Evolutionary conservation across 2,888 invertebrate species (phyloP), one percentile per base, ranked within the genome.

Genomic region (Acleris laterana): DNA sequence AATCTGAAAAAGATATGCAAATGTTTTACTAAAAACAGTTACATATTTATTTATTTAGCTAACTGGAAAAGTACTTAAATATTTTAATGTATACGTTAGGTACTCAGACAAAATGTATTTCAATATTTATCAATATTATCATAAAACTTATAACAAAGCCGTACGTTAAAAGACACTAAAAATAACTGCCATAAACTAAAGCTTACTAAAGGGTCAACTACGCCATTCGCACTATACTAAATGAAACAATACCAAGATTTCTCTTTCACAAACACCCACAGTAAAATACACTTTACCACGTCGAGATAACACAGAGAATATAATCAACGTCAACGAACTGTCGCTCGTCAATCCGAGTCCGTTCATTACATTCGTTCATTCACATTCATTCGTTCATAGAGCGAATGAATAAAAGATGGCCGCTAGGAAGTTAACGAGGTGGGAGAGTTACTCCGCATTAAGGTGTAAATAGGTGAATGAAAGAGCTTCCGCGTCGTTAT

Each of bases 341-440:
- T 68, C 63, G 68, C 53, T 62, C 67, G 69, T 65, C 71, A 71
- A 71, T 71, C 71, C 56, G 62, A 69, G 65, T 68, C 67, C 64
- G 61, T 68, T 69, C 70, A 66, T 69, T 69, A 63, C 80, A 74
- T 72, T 74, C 77, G 70, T 71, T 81, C 81, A 74, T 71, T 74
- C 75, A 70, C 73, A 74, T 73, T 76, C 80, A 80, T 81, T 81
- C 81, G 79, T 79, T 83, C 83, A 82, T 80, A 77, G 80, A 79
- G 76, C 77, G 78, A 78, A 76, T 86, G 86, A 87, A 87, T 86
- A 85, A 87, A 85, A 85, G 83, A 87, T 86, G 81, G 79, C 80
- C 71, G 72, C 69, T 67, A 71, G 73, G 69, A 64, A 70, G 68
- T 76, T 83, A 84, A 84, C 80, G 82, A 83, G 80, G 76, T 77